Conservation (phyloP, 2,113 vertebrate genomes). For the Myrmecobius fasciatus region DNA sequence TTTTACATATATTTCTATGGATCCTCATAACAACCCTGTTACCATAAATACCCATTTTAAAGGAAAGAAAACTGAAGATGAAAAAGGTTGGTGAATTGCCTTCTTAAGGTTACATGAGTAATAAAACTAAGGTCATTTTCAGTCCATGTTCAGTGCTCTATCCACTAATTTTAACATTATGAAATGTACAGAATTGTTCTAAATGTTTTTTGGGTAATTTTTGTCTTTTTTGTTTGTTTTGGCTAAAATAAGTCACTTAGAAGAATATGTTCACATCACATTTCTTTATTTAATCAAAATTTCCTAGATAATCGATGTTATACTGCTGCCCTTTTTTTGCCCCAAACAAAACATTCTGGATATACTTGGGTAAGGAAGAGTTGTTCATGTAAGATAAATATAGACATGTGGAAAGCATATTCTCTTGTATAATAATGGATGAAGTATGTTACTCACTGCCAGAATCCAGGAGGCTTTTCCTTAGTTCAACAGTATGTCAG, state of each 20-base stretch:
- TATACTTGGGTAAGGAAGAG: slow-evolving; percentile 34
- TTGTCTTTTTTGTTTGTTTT: not conserved
- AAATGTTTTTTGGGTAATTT: not conserved
- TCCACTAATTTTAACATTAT: not conserved
- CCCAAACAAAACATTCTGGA: slow-evolving; percentile 58
- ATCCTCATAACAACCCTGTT: not conserved
- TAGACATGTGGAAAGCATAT: not conserved
- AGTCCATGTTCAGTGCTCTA: not conserved
- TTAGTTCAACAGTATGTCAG: not conserved
- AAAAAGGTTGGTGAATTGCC: not conserved
- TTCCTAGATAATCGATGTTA: slow-evolving; percentile 25
- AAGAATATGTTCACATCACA: not conserved
- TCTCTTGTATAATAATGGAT: slow-evolving; percentile 33
- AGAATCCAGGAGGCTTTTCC: slow-evolving; percentile 37
- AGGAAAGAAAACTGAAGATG: not conserved
- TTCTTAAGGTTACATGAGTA: not conserved
- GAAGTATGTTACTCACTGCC: slow-evolving; percentile 35
- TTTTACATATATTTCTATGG: not conserved
- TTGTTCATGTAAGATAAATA: slow-evolving; percentile 62
- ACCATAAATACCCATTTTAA: not conserved
- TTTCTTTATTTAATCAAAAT: slow-evolving; percentile 50
- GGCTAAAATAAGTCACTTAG: not conserved
- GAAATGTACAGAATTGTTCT: not conserved
- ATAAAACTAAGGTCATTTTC: not conserved
- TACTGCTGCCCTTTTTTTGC: slow-evolving; percentile 31